These are phyloP conservation scores for Netelia virgata DNA, from an alignment of 2,888 invertebrate species.

Conservation along the genomic window DNA sequence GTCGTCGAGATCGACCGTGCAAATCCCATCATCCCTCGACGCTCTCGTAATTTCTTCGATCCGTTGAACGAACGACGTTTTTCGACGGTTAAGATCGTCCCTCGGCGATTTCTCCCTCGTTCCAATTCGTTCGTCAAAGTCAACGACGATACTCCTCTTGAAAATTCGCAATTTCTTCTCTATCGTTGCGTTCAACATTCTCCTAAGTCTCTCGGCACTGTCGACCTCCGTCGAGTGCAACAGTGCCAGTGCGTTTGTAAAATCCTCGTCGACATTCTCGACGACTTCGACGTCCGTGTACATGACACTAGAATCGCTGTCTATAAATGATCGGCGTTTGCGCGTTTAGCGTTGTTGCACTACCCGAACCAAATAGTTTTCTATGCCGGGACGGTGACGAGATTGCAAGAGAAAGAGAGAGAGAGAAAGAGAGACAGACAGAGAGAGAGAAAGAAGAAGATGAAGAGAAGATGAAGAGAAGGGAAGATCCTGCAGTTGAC, in stretches of 20 bases:
- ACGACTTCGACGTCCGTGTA: constrained; percentile 65
- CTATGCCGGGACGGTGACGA: constrained; percentile 3
- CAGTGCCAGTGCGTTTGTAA: constrained; percentile 74
- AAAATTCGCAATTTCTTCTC: constrained; percentile 68
- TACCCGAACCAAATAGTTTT: constrained; percentile 36
- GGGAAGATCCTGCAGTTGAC: constrained; percentile 16
- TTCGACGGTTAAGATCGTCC: constrained; percentile 16
- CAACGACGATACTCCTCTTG: background rate
- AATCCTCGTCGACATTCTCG: constrained; percentile 73
- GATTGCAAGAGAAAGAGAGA: background rate
- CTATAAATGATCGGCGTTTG: constrained; percentile 37
- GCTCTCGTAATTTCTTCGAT: constrained; percentile 49
- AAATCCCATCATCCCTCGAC: background rate
- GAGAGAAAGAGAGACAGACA: background rate
- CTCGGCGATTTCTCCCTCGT: background rate
- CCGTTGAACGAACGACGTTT: background rate
- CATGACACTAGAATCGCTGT: constrained; percentile 64
- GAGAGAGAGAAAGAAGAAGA: background rate
- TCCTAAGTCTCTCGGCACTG: constrained; percentile 75
- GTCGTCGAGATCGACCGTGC: constrained; percentile 5
- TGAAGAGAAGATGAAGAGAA: background rate
- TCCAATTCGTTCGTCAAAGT: background rate
- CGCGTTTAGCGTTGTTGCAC: constrained; percentile 22
- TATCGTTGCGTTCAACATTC: constrained; percentile 74
- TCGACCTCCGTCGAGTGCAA: constrained; percentile 75